Conservation (phyloP, 2,113 vertebrate species). For the Scomber japonicus region DNA sequence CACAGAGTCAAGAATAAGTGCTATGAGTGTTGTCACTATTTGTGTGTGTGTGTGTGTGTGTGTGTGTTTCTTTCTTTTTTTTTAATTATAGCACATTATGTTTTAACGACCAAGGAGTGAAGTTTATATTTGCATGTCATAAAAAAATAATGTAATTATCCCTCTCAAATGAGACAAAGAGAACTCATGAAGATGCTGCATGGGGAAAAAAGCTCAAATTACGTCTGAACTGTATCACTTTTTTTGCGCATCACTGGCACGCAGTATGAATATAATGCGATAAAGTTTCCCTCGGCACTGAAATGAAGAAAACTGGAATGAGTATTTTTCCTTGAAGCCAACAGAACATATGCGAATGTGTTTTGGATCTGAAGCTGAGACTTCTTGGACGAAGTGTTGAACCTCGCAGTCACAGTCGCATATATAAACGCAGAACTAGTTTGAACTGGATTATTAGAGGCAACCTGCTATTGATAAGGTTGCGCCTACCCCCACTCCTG, state of each 20-base stretch:
- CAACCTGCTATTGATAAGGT: conserved; percentile 73
- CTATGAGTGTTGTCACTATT: not conserved
- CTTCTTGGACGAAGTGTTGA: not conserved
- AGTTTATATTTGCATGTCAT: not conserved
- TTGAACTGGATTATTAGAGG: conserved; percentile 79
- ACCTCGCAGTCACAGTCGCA: conserved; percentile 16
- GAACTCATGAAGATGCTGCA: not conserved
- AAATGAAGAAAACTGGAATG: not conserved
- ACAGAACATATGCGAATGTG: not conserved
- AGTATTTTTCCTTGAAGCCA: not conserved
- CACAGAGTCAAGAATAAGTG: not conserved
- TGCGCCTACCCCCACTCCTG: conserved; percentile 24
- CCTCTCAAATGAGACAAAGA: not conserved
- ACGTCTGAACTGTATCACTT: not conserved
- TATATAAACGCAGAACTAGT: conserved; percentile 77
- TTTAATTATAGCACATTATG: not conserved
- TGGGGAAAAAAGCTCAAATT: not conserved
- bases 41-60: not conserved
- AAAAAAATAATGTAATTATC: too few species aligned
- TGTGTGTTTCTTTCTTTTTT: not conserved
- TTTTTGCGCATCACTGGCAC: not conserved
- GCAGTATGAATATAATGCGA: not conserved
- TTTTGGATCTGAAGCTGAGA: not conserved
- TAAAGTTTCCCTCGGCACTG: not conserved
- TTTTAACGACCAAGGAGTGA: not conserved